Evolutionary conservation across 1,140 invertebrate genomes (phyloP).

Genomic region (Conus betulinus): DNA sequence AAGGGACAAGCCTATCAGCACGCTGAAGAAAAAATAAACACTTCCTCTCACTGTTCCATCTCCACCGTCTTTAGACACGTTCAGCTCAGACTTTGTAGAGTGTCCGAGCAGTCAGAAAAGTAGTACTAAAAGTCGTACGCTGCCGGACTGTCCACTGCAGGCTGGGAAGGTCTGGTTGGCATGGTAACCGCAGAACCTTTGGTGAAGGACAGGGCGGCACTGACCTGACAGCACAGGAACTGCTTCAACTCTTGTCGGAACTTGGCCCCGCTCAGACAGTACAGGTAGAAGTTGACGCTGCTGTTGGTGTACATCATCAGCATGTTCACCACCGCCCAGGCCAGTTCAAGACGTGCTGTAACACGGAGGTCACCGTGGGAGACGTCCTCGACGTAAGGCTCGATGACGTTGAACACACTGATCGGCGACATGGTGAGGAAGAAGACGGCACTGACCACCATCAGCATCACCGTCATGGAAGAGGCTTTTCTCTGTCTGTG

Average conservation of each 20-base stretch:
- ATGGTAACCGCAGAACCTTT: not conserved
- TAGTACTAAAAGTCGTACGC: too few relatives aligned
- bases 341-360: constrained; percentile 7
- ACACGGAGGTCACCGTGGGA: not conserved
- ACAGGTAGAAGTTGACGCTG: constrained; percentile 50
- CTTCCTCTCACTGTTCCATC: too few relatives aligned
- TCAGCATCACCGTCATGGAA: constrained; percentile 41
- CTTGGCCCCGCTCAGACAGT: constrained; percentile 42
- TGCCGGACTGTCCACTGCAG: too few relatives aligned
- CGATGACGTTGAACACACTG: constrained; percentile 43
- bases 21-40: too few relatives aligned
- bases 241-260: constrained; percentile 40
- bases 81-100: too few relatives aligned
- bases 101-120: too few relatives aligned
- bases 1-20: too few relatives aligned
- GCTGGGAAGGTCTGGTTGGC: not conserved
- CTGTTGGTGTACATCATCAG: constrained; percentile 54
- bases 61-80: too few relatives aligned
- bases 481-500: constrained; percentile 9
- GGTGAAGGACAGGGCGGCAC: not conserved
- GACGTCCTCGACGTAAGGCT: not conserved
- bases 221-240: not conserved
- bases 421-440: constrained; percentile 40
- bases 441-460: constrained; percentile 38
- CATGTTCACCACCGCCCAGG: constrained; percentile 32